phyloP scores from a whole-genome alignment of 23 tunicate genomes.

The Styela clava region DNA sequence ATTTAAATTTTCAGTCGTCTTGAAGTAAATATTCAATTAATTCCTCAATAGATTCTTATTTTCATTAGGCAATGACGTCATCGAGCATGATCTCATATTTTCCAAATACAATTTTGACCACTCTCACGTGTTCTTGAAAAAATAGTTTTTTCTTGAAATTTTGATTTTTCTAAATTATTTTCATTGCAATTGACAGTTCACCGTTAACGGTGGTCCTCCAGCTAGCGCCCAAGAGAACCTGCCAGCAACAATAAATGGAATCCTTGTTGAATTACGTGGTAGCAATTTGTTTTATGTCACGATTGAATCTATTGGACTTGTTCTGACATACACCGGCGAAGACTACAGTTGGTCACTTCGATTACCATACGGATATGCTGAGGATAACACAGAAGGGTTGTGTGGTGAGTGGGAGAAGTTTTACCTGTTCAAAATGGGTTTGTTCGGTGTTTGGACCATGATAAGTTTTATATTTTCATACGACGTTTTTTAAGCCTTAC shows the following conservation, averaged over 20 bases:
- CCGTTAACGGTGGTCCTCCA: constrained; percentile 58
- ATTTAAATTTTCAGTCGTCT: no score
- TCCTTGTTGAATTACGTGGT: constrained; percentile 71
- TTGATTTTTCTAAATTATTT: no score
- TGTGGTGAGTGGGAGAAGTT: constrained; percentile 55
- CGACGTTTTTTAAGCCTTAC: no score
- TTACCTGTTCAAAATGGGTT: neutral
- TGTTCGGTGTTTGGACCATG: neutral
- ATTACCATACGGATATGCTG: constrained; percentile 60
- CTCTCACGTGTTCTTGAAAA: no score
- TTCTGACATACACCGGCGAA: constrained; percentile 81
- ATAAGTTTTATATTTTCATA: no score
- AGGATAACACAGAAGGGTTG: constrained; percentile 77
- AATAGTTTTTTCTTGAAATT: no score
- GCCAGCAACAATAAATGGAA: constrained; percentile 56
- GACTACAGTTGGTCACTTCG: constrained; percentile 92
- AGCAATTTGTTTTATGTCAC: constrained; percentile 70
- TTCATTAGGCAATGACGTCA: no score
- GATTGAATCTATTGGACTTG: constrained; percentile 47
- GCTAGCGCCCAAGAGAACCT: constrained; percentile 22
- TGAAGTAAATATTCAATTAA: no score
- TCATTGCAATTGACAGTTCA: no score
- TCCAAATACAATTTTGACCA: no score
- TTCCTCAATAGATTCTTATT: no score
- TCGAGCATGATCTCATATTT: no score